phyloP scores from a whole-genome alignment of 2,113 vertebrate species.

The Gorsachius goisagi region DNA sequence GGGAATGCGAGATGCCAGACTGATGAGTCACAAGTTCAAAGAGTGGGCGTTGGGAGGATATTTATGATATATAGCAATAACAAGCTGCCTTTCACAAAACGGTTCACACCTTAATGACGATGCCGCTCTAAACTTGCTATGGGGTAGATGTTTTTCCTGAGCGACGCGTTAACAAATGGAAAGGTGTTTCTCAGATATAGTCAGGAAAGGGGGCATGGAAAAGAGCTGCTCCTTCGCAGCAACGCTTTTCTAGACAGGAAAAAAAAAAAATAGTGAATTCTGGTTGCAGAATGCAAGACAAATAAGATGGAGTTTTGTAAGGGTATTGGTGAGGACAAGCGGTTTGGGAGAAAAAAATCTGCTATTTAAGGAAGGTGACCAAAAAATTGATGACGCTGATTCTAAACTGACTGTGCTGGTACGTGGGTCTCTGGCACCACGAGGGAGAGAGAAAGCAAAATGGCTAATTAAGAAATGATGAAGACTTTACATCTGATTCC shows the following conservation, averaged over 20 bases:
- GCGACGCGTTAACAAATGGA: background rate
- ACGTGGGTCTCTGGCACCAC: background rate
- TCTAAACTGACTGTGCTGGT: background rate
- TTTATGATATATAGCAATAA: background rate
- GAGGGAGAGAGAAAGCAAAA: background rate
- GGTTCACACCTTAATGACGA: background rate
- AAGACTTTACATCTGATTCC: background rate
- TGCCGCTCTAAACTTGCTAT: background rate
- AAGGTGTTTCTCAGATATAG: background rate
- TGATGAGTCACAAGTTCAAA: conserved; percentile 13
- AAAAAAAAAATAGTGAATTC: background rate
- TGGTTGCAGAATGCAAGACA: background rate
- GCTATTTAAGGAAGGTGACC: background rate
- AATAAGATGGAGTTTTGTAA: background rate
- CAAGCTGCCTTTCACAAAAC: background rate
- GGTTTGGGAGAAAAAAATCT: background rate
- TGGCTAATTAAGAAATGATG: background rate
- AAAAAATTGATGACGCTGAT: background rate
- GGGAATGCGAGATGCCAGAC: background rate
- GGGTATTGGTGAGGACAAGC: background rate
- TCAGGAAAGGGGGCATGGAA: background rate
- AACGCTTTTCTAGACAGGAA: background rate
- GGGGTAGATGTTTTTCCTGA: background rate
- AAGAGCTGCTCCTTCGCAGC: background rate
- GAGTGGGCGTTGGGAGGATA: background rate